phyloP scores from a whole-genome alignment of 1,140 invertebrate genomes.

The Cephus cinctus region DNA sequence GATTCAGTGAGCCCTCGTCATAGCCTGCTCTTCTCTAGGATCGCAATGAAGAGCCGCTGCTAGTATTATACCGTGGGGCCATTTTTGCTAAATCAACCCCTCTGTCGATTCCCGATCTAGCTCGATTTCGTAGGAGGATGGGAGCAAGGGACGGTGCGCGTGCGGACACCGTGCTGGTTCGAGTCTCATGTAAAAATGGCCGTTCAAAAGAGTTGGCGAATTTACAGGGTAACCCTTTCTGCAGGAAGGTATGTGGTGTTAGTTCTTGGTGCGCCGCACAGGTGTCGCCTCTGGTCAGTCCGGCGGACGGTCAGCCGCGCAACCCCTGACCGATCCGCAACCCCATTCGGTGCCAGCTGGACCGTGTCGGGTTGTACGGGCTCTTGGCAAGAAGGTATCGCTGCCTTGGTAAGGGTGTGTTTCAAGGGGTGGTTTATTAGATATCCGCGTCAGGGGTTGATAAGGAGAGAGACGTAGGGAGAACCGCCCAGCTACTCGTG shows the following conservation, averaged over 20 bases:
- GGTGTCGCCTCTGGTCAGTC: constrained; percentile 49
- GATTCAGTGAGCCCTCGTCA: too few relatives aligned
- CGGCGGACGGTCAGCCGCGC: constrained; percentile 30
- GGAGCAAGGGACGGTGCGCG: too few relatives aligned
- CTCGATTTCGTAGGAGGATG: too few relatives aligned
- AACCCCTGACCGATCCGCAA: too few relatives aligned
- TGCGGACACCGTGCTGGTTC: too few relatives aligned
- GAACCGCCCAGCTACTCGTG: constrained; percentile 30
- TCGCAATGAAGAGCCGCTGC: constrained; percentile 1
- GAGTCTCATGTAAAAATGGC: neutral
- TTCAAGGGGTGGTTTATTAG: constrained; percentile 53
- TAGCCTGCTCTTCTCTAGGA: too few relatives aligned
- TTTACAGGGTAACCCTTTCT: constrained; percentile 42
- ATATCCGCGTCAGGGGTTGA: constrained; percentile 44
- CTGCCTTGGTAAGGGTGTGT: constrained; percentile 39
- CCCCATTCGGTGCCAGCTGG: constrained; percentile 2
- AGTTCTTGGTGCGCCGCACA: constrained; percentile 38
- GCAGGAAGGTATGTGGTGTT: too few relatives aligned
- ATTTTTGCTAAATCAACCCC: too few relatives aligned
- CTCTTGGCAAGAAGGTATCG: constrained; percentile 32
- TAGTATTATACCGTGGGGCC: constrained; percentile 2
- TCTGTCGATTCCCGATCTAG: too few relatives aligned
- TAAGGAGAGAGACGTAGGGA: constrained; percentile 29
- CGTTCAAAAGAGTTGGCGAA: too few relatives aligned
- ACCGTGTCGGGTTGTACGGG: neutral